Percentiles rank a stretch among this genome's conserved stretches.
These are phyloP conservation scores for Incurvaria masculella DNA, from an alignment of 2,888 invertebrate species.

Conservation along the genomic window DNA sequence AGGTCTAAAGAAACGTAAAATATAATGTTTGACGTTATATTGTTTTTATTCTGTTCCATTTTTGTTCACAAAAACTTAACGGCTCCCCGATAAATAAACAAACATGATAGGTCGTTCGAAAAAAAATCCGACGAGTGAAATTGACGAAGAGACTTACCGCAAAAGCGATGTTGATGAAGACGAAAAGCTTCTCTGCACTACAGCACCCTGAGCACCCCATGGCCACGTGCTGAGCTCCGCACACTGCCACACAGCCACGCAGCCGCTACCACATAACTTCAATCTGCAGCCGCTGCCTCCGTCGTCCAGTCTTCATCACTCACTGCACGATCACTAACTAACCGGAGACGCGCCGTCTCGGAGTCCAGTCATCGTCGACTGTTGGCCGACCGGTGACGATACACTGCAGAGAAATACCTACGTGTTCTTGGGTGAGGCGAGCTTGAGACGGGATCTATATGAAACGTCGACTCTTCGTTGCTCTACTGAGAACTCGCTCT, in stretches of 20 bases:
- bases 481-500: too few species aligned
- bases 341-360: too few species aligned
- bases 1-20: background rate
- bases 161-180: conserved; percentile 50
- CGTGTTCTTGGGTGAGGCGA: too few species aligned
- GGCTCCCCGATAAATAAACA: conserved; percentile 3
- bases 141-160: conserved; percentile 28
- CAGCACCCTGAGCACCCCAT: conserved; percentile 41
- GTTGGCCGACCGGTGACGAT: too few species aligned
- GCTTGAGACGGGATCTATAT: too few species aligned
- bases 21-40: background rate
- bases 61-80: conserved; percentile 3
- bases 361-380: too few species aligned
- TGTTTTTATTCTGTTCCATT: background rate
- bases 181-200: conserved; percentile 42
- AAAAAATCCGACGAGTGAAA: conserved; percentile 1
- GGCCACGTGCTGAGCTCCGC: background rate
- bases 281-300: background rate
- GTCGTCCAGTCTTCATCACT: background rate
- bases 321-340: too few species aligned
- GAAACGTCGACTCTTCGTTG: too few species aligned
- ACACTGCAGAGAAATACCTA: too few species aligned
- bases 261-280: too few species aligned
- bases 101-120: background rate
- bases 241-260: background rate